These are phyloP conservation scores for Chloroceryle inda DNA, from an alignment of 2,797 vertebrate genomes.

Conservation along the genomic window DNA sequence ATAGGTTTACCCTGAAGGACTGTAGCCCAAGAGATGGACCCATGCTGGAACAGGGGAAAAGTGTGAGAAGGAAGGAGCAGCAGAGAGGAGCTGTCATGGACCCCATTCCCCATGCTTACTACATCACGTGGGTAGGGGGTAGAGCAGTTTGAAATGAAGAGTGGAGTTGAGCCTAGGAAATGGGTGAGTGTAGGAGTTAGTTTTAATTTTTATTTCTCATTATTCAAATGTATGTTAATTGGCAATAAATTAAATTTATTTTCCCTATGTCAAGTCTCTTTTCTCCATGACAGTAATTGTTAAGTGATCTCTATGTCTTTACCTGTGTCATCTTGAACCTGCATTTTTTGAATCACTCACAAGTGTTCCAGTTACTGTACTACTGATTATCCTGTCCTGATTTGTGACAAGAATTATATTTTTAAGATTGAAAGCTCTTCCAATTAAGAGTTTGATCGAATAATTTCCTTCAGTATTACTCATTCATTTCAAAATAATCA, in stretches of 20 bases:
- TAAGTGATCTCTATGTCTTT: neutral
- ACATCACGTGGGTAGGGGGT: fast-evolving
- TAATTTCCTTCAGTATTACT: neutral
- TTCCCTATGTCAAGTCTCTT: neutral
- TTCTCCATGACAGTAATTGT: neutral
- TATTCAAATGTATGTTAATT: neutral
- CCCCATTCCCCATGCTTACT: neutral
- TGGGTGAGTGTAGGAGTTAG: neutral
- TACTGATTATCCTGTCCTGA: neutral
- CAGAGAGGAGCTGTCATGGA: neutral
- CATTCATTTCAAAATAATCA: neutral
- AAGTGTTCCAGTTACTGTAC: neutral
- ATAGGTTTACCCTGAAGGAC: neutral
- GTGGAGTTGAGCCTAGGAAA: neutral
- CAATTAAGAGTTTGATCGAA: neutral
- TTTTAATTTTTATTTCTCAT: neutral
- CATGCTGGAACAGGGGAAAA: neutral
- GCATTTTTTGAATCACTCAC: neutral
- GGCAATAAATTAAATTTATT: neutral
- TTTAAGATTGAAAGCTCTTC: neutral
- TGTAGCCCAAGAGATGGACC: neutral
- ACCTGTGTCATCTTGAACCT: neutral
- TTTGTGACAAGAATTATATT: neutral
- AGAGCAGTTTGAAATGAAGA: neutral
- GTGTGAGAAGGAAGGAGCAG: neutral